Evolutionary conservation across 2,797 vertebrate genomes (phyloP), one percentile per base, ranked within the genome.

Genomic region (Streptopelia turtur): DNA sequence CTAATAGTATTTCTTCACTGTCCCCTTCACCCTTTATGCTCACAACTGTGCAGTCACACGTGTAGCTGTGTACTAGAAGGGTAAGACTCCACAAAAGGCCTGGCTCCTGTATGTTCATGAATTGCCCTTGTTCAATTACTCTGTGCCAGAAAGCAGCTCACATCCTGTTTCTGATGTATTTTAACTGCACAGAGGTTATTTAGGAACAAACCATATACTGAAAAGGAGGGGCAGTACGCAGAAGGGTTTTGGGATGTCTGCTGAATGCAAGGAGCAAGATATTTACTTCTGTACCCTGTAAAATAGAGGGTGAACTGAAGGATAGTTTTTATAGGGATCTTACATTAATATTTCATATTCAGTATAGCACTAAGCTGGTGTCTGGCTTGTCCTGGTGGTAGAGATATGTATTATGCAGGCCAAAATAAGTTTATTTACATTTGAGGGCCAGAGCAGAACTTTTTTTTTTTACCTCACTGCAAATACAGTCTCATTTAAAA

Each of bases 121-220:
- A 87, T 92, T 94, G 95, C 94, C 90, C 95, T 95, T 95, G 88
- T 82, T 90, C 90, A 94, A 84, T 95, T 92, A 90, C 70, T 90
- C 56, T 72, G 60, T 87, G 83, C 93, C 91, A 96, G 84, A 95
- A 95, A 81, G 95, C 78, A 78, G 86, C 89, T 96, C 57, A 27
- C 69, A 92, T 95, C 84, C 94, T 91, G 90, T 83, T 94, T 89
- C 84, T 96, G 76, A 91, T 95, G 82, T 77, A 39, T 95, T 96
- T 89, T 91, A 83, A 63, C 92, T 82, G 75, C 90, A 88, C 86
- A 92, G 70, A 95, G 93, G 84, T 95, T 97, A 90, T 94, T 93
- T 95, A 83, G 87, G 90, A 95, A 11, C 72, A 78, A 94, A 59
- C 45, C 27, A 5, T 49, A 18, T 61, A 28, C 78, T 90, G 63